Base-by-base conservation (phyloP, 2,888 invertebrate species). In the Crossocerus cetratus region DNA sequence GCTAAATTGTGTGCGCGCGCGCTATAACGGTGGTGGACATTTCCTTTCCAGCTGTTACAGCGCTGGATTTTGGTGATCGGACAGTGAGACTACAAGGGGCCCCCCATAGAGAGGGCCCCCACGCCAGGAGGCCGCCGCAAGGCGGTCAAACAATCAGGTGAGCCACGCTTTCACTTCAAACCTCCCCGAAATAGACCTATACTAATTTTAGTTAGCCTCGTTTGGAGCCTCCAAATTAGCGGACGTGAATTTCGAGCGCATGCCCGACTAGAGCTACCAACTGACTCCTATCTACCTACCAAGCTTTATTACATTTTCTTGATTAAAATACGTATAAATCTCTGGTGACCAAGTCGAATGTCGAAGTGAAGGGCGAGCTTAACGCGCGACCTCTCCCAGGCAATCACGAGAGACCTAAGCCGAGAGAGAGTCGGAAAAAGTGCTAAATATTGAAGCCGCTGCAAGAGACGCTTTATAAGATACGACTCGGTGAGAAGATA, bases 101-200 rank as follows among this genome's bases (percentile, higher is more conserved):
- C 89, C 32, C 87, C 85, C 86, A 84, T 80, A 84, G 78, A 84
- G 83, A 83, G 87, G 89, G 88, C 86, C 88, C 88, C 83, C 84
- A 84, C 81, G 68, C 59, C 55, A 59, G 77, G 77, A 64, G 76
- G 55, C 87, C 88, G 89, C 89, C 89, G 76, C 57, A 66, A 83
- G 89, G 89, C 89, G 89, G 88, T 81, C 70, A 64, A 77, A 70
- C 49, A 69, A 58, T 78, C 78, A 76, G 83, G 87, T 87, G 69
- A 86, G 85, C 72, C n/a, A 4, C 16, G 8, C 13, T 2, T 23
- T n/a, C 43, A n/a, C n/a, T 21, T 53, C 32, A 13, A 14, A 14
- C 0, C 14, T 0, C 14, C n/a, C 57, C 2, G 23, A 14, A n/a
- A n/a, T 16, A n/a, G 5, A 2, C 8, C 20, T 18, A 43, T 23